These are phyloP conservation scores for Megalurothrips usitatus DNA, from an alignment of 2,888 invertebrate genomes.

Conservation along the genomic window DNA sequence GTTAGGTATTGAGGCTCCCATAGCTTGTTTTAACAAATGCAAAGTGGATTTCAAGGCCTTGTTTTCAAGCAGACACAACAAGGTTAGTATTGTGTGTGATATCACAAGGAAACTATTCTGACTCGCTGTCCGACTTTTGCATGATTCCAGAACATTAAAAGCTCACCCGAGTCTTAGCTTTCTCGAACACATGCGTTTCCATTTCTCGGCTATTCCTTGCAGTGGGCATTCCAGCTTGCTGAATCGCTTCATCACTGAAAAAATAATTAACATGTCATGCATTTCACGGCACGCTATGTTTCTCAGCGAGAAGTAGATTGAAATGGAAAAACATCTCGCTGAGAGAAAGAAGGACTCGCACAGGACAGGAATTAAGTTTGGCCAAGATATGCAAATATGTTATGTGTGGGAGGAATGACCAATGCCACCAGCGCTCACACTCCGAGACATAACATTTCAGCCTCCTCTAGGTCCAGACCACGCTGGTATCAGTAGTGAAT, in stretches of 20 bases:
- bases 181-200: slow-evolving; percentile 90
- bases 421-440: slow-evolving; percentile 13
- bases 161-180: slow-evolving; percentile 70
- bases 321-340: slow-evolving; percentile 29
- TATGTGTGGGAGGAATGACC: background rate
- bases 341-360: slow-evolving; percentile 29
- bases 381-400: slow-evolving; percentile 32
- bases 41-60: background rate
- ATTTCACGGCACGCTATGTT: slow-evolving; percentile 9
- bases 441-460: slow-evolving; percentile 28
- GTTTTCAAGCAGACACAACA: background rate
- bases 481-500: background rate
- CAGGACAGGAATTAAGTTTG: background rate
- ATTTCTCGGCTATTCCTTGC: slow-evolving; percentile 83
- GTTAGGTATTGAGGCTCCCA: slow-evolving; percentile 1
- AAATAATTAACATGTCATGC: slow-evolving; percentile 30
- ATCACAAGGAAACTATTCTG: no score
- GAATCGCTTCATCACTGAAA: slow-evolving; percentile 81
- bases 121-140: background rate
- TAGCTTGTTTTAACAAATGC: background rate
- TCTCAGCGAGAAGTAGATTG: slow-evolving; percentile 33
- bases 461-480: background rate
- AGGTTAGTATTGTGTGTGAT: background rate
- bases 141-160: slow-evolving; percentile 22
- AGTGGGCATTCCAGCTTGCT: slow-evolving; percentile 75